Evolutionary conservation across 2,888 invertebrate genomes (phyloP).

Genomic region (Timema podura): DNA sequence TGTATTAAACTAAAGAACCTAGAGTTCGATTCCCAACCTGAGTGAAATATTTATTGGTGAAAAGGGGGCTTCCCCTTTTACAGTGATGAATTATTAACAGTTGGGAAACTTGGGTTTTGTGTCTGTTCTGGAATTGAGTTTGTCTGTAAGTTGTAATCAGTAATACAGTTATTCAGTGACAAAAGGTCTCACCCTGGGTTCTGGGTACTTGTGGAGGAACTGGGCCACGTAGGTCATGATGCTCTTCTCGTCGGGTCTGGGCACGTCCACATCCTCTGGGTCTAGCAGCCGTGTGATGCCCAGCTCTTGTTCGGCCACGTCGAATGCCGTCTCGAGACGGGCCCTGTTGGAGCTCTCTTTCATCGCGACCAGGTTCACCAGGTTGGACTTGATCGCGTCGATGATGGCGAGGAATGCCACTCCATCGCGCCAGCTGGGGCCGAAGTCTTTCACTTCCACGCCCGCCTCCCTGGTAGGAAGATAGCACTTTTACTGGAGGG

Average conservation of each 20-base stretch:
- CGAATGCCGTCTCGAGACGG: slow-evolving; percentile 88
- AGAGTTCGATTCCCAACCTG: too few relatives aligned
- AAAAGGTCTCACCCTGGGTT: slow-evolving; percentile 53
- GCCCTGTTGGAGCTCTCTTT: slow-evolving; percentile 71
- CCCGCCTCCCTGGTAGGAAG: slow-evolving; percentile 66
- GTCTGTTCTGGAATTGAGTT: too few relatives aligned
- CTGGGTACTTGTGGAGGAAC: slow-evolving; percentile 92
- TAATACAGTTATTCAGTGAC: too few relatives aligned
- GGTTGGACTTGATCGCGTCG: slow-evolving; percentile 88
- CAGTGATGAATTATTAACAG: too few relatives aligned
- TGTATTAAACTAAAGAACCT: too few relatives aligned
- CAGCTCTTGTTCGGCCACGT: slow-evolving; percentile 84
- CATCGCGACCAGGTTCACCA: slow-evolving; percentile 83
- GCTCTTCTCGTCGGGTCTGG: slow-evolving; percentile 93
- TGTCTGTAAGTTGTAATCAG: too few relatives aligned
- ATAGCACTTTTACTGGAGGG: too few relatives aligned
- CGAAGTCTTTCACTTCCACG: slow-evolving; percentile 88
- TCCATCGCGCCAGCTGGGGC: slow-evolving; percentile 94
- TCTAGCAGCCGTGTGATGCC: slow-evolving; percentile 90
- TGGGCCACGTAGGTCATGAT: slow-evolving; percentile 99
- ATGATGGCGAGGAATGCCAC: slow-evolving; percentile 93
- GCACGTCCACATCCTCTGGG: slow-evolving; percentile 93
- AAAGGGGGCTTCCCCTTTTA: too few relatives aligned
- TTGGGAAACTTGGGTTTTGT: too few relatives aligned
- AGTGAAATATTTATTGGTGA: too few relatives aligned